Percentiles rank a stretch among this genome's conserved stretches.
phyloP scores from a whole-genome alignment of 2,888 invertebrate species.

The Microchrysa polita region DNA sequence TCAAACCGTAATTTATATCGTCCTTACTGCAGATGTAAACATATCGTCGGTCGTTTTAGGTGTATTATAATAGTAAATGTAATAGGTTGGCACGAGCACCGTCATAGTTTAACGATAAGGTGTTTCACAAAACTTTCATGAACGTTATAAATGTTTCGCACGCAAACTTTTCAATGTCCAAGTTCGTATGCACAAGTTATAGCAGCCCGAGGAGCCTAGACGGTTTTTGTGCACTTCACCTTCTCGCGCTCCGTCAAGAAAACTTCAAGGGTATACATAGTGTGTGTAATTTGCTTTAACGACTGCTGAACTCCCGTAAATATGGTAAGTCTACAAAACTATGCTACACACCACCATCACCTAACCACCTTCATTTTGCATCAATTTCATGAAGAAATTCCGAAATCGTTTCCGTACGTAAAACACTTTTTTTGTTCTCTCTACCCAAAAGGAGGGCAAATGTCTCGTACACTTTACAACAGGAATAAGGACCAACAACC shows the following conservation, averaged over 20 bases:
- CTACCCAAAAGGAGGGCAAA: background rate
- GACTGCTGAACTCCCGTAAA: background rate
- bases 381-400: background rate
- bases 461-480: background rate
- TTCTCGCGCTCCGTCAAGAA: background rate
- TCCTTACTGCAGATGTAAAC: too few relatives aligned
- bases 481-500: too few relatives aligned
- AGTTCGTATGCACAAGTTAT: conserved; percentile 8
- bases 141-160: background rate
- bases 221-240: background rate
- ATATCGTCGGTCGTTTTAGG: too few relatives aligned
- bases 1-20: too few relatives aligned
- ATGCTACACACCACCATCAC: too few relatives aligned
- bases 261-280: conserved; percentile 23
- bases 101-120: background rate
- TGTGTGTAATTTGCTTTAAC: conserved; percentile 13
- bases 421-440: background rate
- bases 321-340: too few relatives aligned
- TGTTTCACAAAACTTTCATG: conserved; percentile 12
- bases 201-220: too few relatives aligned
- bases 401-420: background rate
- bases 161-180: conserved; percentile 17
- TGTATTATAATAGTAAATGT: too few relatives aligned
- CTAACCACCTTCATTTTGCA: background rate
- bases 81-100: too few relatives aligned